A percentile compares a stretch with the other conserved stretches of the same genome.
Evolutionary conservation across 2,888 invertebrate species (phyloP).

Genomic region (Phragmatobia fuliginosa): DNA sequence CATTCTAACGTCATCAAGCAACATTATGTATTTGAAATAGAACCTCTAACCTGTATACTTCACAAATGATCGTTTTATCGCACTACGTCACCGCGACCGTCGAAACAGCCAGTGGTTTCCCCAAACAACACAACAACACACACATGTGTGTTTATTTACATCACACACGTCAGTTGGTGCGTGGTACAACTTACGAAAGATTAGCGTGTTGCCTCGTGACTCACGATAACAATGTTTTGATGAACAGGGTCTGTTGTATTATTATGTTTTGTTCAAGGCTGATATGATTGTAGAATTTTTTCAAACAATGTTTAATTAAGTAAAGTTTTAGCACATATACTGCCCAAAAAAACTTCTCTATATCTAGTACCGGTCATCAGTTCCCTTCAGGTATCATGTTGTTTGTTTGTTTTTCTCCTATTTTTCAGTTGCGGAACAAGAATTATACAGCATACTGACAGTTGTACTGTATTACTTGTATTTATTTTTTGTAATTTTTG

Average conservation of each 20-base stretch:
- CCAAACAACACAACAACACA: slow-evolving; percentile 53
- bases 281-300: background rate
- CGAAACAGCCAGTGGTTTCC: slow-evolving; percentile 47
- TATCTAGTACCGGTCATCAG: too few relatives aligned
- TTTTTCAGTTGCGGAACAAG: background rate
- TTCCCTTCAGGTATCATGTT: too few relatives aligned
- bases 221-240: background rate
- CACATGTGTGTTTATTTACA: slow-evolving; percentile 49
- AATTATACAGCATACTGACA: background rate
- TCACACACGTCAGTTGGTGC: slow-evolving; percentile 31
- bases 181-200: slow-evolving; percentile 32
- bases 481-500: background rate
- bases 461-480: background rate
- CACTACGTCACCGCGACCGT: slow-evolving; percentile 16
- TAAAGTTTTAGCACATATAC: background rate
- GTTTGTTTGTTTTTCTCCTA: background rate
- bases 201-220: background rate
- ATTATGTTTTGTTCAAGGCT: background rate
- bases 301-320: too few relatives aligned
- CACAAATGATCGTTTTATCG: slow-evolving; percentile 24
- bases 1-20: slow-evolving; percentile 3
- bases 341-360: background rate
- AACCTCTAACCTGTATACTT: slow-evolving; percentile 10
- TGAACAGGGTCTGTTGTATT: too few relatives aligned
- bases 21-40: slow-evolving; percentile 11